These are phyloP conservation scores for Chiridota heheva DNA, from an alignment of 35 echinoderm and acorn worm genomes.

Conservation along the genomic window DNA sequence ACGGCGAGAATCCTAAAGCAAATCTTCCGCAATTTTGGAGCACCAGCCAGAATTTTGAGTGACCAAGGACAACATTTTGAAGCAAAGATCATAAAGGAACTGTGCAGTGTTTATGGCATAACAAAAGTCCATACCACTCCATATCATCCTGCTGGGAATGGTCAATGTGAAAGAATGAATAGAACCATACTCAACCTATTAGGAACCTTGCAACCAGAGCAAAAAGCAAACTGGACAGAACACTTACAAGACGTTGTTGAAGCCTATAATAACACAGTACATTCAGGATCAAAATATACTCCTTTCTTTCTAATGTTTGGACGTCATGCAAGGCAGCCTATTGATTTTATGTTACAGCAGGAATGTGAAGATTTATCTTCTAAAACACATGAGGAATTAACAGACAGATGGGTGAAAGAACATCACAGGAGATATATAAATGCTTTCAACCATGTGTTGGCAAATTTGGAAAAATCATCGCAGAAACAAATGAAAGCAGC, in stretches of 20 bases:
- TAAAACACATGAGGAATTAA: not conserved
- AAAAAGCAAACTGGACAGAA: slow-evolving; percentile 10
- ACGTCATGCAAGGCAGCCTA: not conserved
- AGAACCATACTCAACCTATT: not conserved
- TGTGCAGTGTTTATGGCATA: slow-evolving; percentile 1
- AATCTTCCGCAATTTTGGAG: slow-evolving; percentile 10
- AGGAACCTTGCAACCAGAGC: not conserved
- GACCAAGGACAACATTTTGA: slow-evolving; percentile 41
- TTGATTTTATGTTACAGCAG: not conserved
- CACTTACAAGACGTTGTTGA: slow-evolving; percentile 11
- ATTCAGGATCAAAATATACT: not conserved
- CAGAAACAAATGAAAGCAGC: not conserved
- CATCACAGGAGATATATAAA: not conserved
- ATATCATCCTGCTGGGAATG: slow-evolving; percentile 41
- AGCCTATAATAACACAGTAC: slow-evolving; percentile 9
- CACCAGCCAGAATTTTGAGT: not conserved
- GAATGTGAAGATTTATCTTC: not conserved
- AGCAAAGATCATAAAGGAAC: not conserved
- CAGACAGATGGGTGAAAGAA: not conserved
- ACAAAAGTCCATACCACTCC: slow-evolving; percentile 18
- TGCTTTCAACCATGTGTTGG: not conserved
- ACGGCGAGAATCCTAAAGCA: slow-evolving; percentile 13
- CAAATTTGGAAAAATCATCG: not conserved
- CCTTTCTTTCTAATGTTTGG: slow-evolving; percentile 46
- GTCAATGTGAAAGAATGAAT: slow-evolving; percentile 33